Evolutionary conservation across 2,888 invertebrate genomes (phyloP), one percentile per base, ranked within the genome.

Genomic region (Tanytarsus gracilentus): DNA sequence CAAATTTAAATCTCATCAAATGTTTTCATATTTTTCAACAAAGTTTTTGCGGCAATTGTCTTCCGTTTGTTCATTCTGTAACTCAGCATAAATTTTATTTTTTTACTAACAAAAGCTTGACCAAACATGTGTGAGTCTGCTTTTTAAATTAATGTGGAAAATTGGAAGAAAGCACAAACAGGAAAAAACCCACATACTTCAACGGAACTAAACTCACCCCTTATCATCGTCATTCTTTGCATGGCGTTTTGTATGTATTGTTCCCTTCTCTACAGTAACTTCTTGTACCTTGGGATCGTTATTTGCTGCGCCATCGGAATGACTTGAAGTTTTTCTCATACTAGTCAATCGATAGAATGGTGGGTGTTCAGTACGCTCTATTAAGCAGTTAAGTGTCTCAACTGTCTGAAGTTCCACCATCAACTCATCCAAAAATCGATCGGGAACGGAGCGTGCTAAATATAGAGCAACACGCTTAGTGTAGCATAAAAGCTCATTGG

Each of bases 391-490:
- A 60, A 97, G 79, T 0, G 96, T 94, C 76, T 97, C 97, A 21
- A 97, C 95, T 0, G 95, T 96, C 76, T 96, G 95, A 64, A 99
- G 78, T 74, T 99, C 98, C 21, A 88, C 86, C 90, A 98, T 94
- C 80, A 99, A 84, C 75, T 99, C 96, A 70, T 98, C 96, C 25
- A 99, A 80, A 11, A 98, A 80, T 27, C 94, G 82, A 71, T 94
- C 93, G 0, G 97, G 91, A 62, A 92, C 84, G 0, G 95, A 89
- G 61, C 95, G 80, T 9, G 95, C 95, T 68, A 99, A 75, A 75
- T 94, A 97, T 6, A 96, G 77, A 26, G 94, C 89, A 23, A 99
- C 95, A 52, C 96, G 81, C 74, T 98, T 98, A 0, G 97, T 94
- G 71, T 90, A 92, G 36, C 90, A 88, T 50, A 99, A 77, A 3